Conservation (phyloP, 2,888 invertebrate genomes). For the Lithophane semibrunnea region DNA sequence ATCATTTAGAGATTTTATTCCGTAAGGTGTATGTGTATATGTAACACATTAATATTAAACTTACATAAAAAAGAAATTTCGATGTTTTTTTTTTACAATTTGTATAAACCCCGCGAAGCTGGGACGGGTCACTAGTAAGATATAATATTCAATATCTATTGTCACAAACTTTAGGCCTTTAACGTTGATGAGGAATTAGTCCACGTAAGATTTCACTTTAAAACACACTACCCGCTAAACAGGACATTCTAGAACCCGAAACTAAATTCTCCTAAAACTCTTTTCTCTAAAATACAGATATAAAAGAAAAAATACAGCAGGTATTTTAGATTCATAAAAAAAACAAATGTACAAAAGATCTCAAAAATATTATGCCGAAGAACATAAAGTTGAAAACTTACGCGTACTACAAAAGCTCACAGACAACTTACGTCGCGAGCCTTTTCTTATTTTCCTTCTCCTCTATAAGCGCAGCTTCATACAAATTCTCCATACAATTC, state of each 20-base stretch:
- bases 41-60: constrained; percentile 4
- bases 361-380: constrained; percentile 19
- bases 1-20: background rate
- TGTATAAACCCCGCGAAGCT: background rate
- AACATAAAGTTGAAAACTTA: constrained; percentile 29
- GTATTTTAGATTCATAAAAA: background rate
- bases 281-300: background rate
- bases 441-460: constrained; percentile 11
- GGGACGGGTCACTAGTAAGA: background rate
- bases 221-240: background rate
- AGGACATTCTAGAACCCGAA: background rate
- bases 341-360: constrained; percentile 28
- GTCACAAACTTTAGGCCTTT: constrained; percentile 53
- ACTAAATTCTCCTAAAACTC: background rate
- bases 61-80: background rate
- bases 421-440: background rate
- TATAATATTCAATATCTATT: constrained; percentile 60
- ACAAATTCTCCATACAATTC: constrained; percentile 54
- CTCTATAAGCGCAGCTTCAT: constrained; percentile 16
- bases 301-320: background rate
- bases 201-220: constrained; percentile 40
- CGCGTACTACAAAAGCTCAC: constrained; percentile 20
- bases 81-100: background rate
- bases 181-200: constrained; percentile 9
- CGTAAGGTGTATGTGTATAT: background rate